phyloP scores from a whole-genome alignment of 1,140 invertebrate genomes.

The Chrysoperla carnea region DNA sequence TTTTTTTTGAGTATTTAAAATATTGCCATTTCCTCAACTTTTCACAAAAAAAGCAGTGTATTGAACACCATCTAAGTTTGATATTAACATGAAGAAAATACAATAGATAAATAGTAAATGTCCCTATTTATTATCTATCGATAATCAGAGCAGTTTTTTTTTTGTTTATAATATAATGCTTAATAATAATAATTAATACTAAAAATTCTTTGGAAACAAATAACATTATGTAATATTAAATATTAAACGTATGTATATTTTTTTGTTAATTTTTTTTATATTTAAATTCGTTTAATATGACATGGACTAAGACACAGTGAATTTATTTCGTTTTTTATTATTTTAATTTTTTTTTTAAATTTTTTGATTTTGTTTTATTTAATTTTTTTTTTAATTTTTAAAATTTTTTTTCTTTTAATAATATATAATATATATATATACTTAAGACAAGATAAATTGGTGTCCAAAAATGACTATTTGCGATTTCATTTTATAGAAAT shows the following conservation, averaged over 20 bases:
- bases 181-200: neutral
- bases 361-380: neutral
- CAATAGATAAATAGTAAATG: too few relatives aligned
- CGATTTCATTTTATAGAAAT: too few relatives aligned
- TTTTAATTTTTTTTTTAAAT: slow-evolving; percentile 3
- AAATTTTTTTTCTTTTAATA: neutral
- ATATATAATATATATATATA: slow-evolving; percentile 3
- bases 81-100: too few relatives aligned
- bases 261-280: slow-evolving; percentile 3
- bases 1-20: too few relatives aligned
- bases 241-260: slow-evolving; percentile 21
- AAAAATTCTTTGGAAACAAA: slow-evolving; percentile 24
- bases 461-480: slow-evolving; percentile 3
- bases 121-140: too few relatives aligned
- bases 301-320: slow-evolving; percentile 24
- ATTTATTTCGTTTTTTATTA: slow-evolving; percentile 18
- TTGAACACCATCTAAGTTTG: too few relatives aligned
- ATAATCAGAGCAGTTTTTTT: too few relatives aligned
- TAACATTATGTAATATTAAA: slow-evolving; percentile 18
- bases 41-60: too few relatives aligned
- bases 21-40: too few relatives aligned
- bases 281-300: slow-evolving; percentile 24
- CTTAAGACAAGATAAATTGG: slow-evolving; percentile 8
- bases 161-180: too few relatives aligned
- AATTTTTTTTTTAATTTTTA: too few relatives aligned